Evolutionary conservation across 2,113 vertebrate genomes (phyloP), one percentile per base, ranked within the genome.

Genomic region (Struthidea cinerea): DNA sequence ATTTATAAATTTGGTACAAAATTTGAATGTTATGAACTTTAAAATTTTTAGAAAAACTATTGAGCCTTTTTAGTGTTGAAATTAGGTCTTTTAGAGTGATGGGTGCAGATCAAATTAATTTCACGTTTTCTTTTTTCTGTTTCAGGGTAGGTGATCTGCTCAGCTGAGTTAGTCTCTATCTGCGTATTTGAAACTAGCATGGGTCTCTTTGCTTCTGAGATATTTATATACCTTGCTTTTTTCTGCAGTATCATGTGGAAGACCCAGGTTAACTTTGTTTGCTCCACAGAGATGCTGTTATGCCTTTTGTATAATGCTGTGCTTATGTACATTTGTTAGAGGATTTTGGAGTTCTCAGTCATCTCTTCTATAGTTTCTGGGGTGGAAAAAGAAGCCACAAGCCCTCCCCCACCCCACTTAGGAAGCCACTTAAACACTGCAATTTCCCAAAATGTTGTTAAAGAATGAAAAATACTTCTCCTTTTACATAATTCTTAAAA

Each of bases 361-460:
- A 14, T 55, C 8, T 55, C 39, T 79, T 59, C 7, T 5, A 1
- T 19, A 39, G 39, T 52, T 44, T 50, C n/a, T 39, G 21, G 13
- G 7, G 2, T 17, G 0, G 0, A 39, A 57, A 55, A 59, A 60
- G 37, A 15, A 24, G 3, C 1, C 32, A 11, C 15, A 49, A 50
- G 2, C 9, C 18, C 19, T 28, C 8, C 4, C 2, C 2, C 5
- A 4, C 2, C 3, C 6, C 9, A 2, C 3, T 35, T n/a, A 33
- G 15, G 33, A 85, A 76, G 8, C 15, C 23, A 13, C 32, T 68
- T 69, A 57, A 67, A 57, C 8, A n/a, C 16, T 42, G 33, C 63
- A 42, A 91, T 70, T 44, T 24, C 37, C 19, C 22, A 50, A 15
- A 61, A 32, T 32, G 3, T 50, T 65, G 6, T n/a, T 61, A 37